Conservation (phyloP, 92 coral and sea anemone species). For the Palythoa grandiflora region DNA sequence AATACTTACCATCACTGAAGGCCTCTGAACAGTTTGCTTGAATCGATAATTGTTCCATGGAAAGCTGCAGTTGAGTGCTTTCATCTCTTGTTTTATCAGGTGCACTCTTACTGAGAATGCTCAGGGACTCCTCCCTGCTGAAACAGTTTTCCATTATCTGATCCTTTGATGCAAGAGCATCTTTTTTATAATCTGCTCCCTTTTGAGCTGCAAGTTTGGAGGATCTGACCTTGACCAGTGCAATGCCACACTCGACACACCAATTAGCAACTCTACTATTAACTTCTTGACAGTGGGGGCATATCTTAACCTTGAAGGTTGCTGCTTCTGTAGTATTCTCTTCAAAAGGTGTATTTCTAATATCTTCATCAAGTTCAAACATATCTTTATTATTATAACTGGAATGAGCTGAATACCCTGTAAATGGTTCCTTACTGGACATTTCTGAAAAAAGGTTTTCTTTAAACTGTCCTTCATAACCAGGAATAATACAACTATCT, state of each 20-base stretch:
- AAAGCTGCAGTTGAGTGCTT: slow-evolving; percentile 18
- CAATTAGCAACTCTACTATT: slow-evolving; percentile 87
- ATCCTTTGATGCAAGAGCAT: slow-evolving; percentile 61
- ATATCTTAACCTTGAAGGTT: slow-evolving; percentile 64
- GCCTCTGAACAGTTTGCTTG: slow-evolving; percentile 53
- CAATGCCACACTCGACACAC: slow-evolving; percentile 95
- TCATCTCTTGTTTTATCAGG: slow-evolving; percentile 18
- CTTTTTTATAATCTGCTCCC: slow-evolving; percentile 63
- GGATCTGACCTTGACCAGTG: slow-evolving; percentile 69
- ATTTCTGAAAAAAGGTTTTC: slow-evolving; percentile 10
- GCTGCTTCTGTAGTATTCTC: background rate
- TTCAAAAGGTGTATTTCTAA: background rate
- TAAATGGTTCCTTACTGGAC: slow-evolving; percentile 2
- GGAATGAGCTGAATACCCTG: background rate
- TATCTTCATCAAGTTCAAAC: slow-evolving; percentile 41
- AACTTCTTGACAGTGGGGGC: slow-evolving; percentile 78
- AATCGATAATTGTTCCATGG: slow-evolving; percentile 57
- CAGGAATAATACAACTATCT: background rate
- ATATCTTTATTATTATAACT: background rate
- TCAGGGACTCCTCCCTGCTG: slow-evolving; percentile 26
- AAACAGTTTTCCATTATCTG: slow-evolving; percentile 68
- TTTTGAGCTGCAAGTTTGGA: slow-evolving; percentile 61
- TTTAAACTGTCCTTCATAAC: slow-evolving; percentile 11
- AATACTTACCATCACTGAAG: slow-evolving; percentile 52
- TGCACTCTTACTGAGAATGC: slow-evolving; percentile 17